Percentiles rank a stretch among this genome's conserved stretches.
These are phyloP conservation scores for Orbicella faveolata DNA, from an alignment of 64 coral and sea anemone genomes.

Conservation along the genomic window DNA sequence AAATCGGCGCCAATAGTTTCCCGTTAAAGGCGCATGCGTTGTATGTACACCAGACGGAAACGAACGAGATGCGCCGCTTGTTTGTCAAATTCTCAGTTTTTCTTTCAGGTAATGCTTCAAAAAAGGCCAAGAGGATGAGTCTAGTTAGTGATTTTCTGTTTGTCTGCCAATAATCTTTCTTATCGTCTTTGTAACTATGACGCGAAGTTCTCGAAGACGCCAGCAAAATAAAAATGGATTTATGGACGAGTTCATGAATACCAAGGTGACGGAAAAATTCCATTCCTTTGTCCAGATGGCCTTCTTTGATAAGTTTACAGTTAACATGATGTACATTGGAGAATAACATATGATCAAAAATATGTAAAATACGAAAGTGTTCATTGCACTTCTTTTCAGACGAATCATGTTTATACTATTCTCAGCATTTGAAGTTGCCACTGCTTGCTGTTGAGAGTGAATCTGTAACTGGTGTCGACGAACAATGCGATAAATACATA, in stretches of 20 bases:
- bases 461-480: background rate
- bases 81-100: no score
- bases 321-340: background rate
- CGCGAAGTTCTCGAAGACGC: background rate
- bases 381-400: background rate
- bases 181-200: background rate
- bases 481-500: background rate
- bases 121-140: no score
- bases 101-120: no score
- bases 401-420: background rate
- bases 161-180: background rate
- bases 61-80: no score
- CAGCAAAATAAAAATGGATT: slow-evolving; percentile 5
- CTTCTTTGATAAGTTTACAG: background rate
- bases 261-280: background rate
- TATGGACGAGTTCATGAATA: slow-evolving; percentile 1
- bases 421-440: background rate
- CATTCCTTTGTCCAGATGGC: background rate
- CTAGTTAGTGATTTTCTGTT: no score
- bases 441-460: background rate
- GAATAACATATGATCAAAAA: background rate
- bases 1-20: no score
- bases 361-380: background rate
- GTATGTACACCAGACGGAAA: no score
- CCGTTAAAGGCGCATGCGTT: no score